Evolutionary conservation across 2,113 vertebrate species (phyloP), one percentile per base, ranked within the genome.

Genomic region (Epinephelus lanceolatus): DNA sequence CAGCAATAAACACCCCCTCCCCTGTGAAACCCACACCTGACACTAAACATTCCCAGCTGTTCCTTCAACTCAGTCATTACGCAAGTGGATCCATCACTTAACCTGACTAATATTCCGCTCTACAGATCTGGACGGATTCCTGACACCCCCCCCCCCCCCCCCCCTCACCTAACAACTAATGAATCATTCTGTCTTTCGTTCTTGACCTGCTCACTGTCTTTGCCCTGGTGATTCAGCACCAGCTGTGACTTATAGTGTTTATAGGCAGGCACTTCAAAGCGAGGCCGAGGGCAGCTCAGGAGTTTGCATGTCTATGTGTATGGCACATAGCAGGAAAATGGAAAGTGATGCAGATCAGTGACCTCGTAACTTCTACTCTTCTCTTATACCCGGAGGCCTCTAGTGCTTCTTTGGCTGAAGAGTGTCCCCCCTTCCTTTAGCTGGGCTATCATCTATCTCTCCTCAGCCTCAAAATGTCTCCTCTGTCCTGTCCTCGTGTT

Each of bases 1-100:
- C 90, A 71, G 91, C 72, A 40, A 95, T 95, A 94, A 95, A 94
- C 94, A 94, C 93, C 88, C 86, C 82, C 68, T 7, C 71, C 76
- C 62, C 71, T 65, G 51, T 77, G 84, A 86, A 80, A 83, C 79
- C 83, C 76, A 89, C 88, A 92, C 86, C 90, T 93, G 94, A 94
- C 91, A 82, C 85, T 67, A 70, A 42, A 68, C 92, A 95, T 95
- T 94, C 94, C 65, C 95, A 96, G 95, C 95, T 96, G 95, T 62
- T 91, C 63, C 72, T 69, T 84, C 81, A 13, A 30, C 88, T 95
- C 94, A 75, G 79, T 91, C 89, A 87, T 89, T 90, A 92, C 82
- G 52, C 83, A 93, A 92, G 89, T 53, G 72, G 76, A 86, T 82
- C 87, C 74, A 78, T 73, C 81, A n/a, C 82, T 90, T 90, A 85